These are phyloP conservation scores for Ptychochromis oligacanthus DNA, from an alignment of 2,113 vertebrate genomes.

Conservation along the genomic window DNA sequence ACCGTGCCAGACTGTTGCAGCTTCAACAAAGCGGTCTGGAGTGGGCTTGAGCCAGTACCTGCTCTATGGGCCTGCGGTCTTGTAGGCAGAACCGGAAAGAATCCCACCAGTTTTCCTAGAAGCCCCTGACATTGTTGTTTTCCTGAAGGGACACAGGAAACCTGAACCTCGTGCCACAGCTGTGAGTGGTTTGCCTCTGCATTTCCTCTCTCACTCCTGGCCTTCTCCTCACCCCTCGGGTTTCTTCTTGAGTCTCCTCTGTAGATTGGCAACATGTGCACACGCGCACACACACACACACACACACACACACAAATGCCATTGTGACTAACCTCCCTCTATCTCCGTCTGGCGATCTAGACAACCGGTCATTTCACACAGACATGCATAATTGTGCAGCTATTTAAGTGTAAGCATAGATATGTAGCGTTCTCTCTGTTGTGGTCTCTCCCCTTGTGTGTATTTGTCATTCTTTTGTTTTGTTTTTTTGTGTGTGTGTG, in stretches of 20 bases:
- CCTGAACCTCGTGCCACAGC: constrained; percentile 67
- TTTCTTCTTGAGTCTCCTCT: constrained; percentile 31
- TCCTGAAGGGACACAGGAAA: constrained; percentile 71
- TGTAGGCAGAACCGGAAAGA: constrained; percentile 20
- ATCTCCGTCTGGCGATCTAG: constrained; percentile 71
- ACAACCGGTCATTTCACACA: constrained; percentile 72
- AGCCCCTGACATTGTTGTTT: constrained; percentile 63
- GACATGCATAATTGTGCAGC: constrained; percentile 72
- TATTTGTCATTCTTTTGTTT: constrained; percentile 60
- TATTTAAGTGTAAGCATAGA: constrained; percentile 65
- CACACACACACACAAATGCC: constrained; percentile 28
- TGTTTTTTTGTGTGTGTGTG: constrained; percentile 29
- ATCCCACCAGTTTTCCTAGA: constrained; percentile 61
- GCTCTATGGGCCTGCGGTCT: neutral
- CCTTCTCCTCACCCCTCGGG: constrained; percentile 49
- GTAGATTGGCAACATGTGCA: constrained; percentile 27
- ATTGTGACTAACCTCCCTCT: constrained; percentile 59
- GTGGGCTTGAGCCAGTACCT: constrained; percentile 20
- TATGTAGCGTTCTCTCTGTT: constrained; percentile 59
- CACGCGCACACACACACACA: neutral
- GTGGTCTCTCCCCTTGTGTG: constrained; percentile 45
- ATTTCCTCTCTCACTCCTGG: constrained; percentile 51
- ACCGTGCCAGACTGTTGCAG: constrained; percentile 20
- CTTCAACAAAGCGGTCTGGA: neutral
- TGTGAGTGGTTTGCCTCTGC: constrained; percentile 68